Conservation (phyloP, 64 coral and sea anemone genomes). For the Stichodactyla helianthus region DNA sequence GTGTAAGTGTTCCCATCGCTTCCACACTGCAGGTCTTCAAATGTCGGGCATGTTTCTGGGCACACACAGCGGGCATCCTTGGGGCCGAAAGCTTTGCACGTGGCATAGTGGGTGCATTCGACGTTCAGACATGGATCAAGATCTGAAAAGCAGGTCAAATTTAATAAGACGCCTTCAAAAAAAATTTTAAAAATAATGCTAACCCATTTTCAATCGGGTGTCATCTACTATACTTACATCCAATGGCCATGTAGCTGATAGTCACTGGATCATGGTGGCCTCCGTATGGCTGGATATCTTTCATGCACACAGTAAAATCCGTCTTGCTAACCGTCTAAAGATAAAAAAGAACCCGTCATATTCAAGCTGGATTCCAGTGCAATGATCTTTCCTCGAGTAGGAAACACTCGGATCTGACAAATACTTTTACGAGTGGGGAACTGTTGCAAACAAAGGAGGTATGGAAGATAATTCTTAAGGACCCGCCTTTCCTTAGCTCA, state of each 20-base stretch:
- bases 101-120: conserved; percentile 32
- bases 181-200: too few species aligned
- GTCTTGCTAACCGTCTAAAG: conserved; percentile 21
- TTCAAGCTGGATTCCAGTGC: too few species aligned
- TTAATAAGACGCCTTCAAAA: too few species aligned
- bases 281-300: conserved; percentile 50
- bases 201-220: too few species aligned
- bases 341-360: not conserved
- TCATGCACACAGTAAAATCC: conserved; percentile 59
- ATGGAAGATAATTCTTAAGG: too few species aligned
- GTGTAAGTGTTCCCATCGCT: conserved; percentile 48
- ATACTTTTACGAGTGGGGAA: too few species aligned
- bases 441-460: too few species aligned
- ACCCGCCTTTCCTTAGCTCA: too few species aligned
- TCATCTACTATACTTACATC: conserved; percentile 42
- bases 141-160: conserved; percentile 21
- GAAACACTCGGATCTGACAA: too few species aligned
- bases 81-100: conserved; percentile 38
- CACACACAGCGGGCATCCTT: conserved; percentile 53
- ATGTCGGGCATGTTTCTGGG: not conserved
- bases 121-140: conserved; percentile 47
- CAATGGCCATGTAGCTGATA: conserved; percentile 55
- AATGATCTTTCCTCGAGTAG: too few species aligned
- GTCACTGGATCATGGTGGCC: conserved; percentile 60
- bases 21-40: conserved; percentile 48